These are phyloP conservation scores for Tragulus kanchil DNA, from an alignment of 2,113 vertebrate genomes.

Conservation along the genomic window DNA sequence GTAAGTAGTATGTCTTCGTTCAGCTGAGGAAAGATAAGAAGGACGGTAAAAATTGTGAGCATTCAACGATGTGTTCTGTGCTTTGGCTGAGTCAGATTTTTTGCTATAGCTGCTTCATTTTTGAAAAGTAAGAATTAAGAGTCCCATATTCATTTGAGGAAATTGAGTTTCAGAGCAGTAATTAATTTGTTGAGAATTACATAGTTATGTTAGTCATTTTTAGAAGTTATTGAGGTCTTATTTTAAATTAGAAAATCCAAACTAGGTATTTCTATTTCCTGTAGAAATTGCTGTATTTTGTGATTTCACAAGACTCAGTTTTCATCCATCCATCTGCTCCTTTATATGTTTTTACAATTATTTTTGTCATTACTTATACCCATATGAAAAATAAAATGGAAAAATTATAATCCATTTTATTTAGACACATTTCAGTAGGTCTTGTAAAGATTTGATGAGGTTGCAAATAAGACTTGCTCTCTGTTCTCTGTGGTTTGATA, in stretches of 20 bases:
- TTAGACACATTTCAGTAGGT: background rate
- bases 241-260: background rate
- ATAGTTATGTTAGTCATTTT: background rate
- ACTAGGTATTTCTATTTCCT: background rate
- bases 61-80: background rate
- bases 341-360: background rate
- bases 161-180: background rate
- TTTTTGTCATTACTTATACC: background rate
- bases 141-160: background rate
- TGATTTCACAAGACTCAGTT: background rate
- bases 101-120: background rate
- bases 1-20: background rate
- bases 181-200: slow-evolving; percentile 46
- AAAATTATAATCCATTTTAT: background rate
- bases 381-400: slow-evolving; percentile 1
- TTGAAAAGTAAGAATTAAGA: slow-evolving; percentile 49
- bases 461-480: background rate
- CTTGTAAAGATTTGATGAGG: background rate
- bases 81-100: background rate
- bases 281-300: background rate
- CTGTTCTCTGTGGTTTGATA: background rate
- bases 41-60: background rate
- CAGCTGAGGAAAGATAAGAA: background rate
- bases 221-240: slow-evolving; percentile 16
- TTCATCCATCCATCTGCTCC: background rate